Base-by-base conservation (phyloP, 2,888 invertebrate genomes). In the Shargacucullia verbasci region DNA sequence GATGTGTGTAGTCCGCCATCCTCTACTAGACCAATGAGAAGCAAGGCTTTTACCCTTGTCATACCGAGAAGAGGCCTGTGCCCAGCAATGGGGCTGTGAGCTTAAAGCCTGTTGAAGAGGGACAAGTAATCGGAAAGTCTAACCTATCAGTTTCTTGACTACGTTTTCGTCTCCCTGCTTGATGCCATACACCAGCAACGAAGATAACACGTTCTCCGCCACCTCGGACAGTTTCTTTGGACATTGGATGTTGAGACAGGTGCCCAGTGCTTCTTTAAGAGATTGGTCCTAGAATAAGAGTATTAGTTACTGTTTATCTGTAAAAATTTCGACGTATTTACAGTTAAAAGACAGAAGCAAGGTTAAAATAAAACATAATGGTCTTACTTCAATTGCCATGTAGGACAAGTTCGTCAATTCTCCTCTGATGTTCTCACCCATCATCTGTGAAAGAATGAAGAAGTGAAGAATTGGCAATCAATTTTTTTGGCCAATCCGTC, bases 361-460 rank as follows among this genome's bases (percentile, higher is more conserved):
- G n/a, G n/a, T n/a, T n/a, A n/a, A n/a, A n/a, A n/a, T n/a, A 15
- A 9, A 8, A 27, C 11, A 6, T 8, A 12, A 20, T 9, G 12
- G n/a, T 53, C 79, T 76, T 80, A 91, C 92, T 79, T 88, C 85
- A 5, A 90, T 79, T 27, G 79, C 81, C 59, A 87, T 81, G 1
- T 90, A 86, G 2, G 87, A 73, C 3, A 86, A 71, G 73, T 81
- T 91, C 54, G 97, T 97, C 72, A 98, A 85, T 86, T 98, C 98
- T 0, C 98, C 98, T 44, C 98, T 94, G 31, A 98, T 92, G 82
- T 96, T 97, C 0, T 95, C 95, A 64, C 95, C 94, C 95, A 98
- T 96, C 96, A 97, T 96, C 96, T 97, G 84, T 27, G 82, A 85
- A 59, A 1, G 20, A 20, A 20, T 20, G 20, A 31, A 46, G 0